A percentile compares a stretch with the other conserved stretches of the same genome.
Conservation (phyloP, 2,888 invertebrate genomes). For the Polyploca ridens region DNA sequence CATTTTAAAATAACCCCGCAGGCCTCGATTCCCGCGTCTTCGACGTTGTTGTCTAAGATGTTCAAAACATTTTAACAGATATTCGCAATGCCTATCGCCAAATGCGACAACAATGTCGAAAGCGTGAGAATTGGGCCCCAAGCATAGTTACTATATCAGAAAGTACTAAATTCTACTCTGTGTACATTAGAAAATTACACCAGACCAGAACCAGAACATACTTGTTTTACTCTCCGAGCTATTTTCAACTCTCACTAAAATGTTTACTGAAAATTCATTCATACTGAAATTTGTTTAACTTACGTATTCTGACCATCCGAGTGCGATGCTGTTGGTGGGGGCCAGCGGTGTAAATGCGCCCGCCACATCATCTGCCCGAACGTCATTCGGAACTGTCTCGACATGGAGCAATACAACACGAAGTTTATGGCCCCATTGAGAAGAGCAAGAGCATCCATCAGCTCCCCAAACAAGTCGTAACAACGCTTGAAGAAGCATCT, state of each 20-base stretch:
- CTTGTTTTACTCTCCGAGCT: constrained; percentile 19
- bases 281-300: constrained; percentile 53
- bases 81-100: too few relatives aligned
- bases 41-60: too few relatives aligned
- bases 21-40: too few relatives aligned
- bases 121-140: background rate
- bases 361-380: constrained; percentile 77
- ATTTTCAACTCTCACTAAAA: constrained; percentile 12
- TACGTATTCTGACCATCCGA: constrained; percentile 87
- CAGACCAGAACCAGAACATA: background rate
- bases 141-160: too few relatives aligned
- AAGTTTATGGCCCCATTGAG: constrained; percentile 97
- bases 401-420: constrained; percentile 97
- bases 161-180: too few relatives aligned
- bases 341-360: constrained; percentile 75
- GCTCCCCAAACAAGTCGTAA: constrained; percentile 92
- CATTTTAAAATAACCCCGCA: too few relatives aligned
- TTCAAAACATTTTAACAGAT: too few relatives aligned
- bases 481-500: constrained; percentile 91
- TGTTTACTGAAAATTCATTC: constrained; percentile 3
- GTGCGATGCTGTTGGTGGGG: constrained; percentile 80
- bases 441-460: constrained; percentile 95
- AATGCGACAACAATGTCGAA: too few relatives aligned
- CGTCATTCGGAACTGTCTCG: constrained; percentile 92
- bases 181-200: constrained; percentile 8